These are phyloP conservation scores for Myanophis thanlyinensis DNA, from an alignment of 2,113 vertebrate species.

Conservation along the genomic window DNA sequence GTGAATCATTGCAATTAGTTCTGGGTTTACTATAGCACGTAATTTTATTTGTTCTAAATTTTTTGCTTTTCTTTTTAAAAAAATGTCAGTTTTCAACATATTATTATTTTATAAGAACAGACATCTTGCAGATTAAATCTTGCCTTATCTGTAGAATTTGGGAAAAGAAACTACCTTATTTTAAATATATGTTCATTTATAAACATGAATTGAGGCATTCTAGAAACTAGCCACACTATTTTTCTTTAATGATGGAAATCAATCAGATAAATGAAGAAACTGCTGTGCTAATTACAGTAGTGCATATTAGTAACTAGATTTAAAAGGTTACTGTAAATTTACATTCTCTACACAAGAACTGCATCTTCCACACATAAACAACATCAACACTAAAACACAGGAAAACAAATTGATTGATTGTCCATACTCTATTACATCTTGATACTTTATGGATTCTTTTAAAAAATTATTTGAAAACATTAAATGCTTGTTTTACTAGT, in stretches of 20 bases:
- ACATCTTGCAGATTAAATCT: conserved; percentile 60
- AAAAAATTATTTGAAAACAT: conserved; percentile 75
- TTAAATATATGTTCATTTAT: conserved; percentile 81
- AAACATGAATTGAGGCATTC: conserved; percentile 81
- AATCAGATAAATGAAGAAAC: conserved; percentile 86
- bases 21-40: conserved; percentile 48
- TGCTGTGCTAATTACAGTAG: conserved; percentile 97
- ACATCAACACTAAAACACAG: conserved; percentile 98
- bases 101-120: conserved; percentile 47
- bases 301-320: conserved; percentile 99
- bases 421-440: conserved; percentile 96
- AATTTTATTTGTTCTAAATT: conserved; percentile 57
- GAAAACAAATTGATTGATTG: conserved; percentile 91
- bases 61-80: conserved; percentile 49
- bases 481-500: conserved; percentile 73
- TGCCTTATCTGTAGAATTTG: conserved; percentile 55
- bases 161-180: conserved; percentile 76
- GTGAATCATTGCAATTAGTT: conserved; percentile 64
- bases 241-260: conserved; percentile 74
- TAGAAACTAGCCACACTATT: conserved; percentile 82
- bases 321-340: conserved; percentile 99
- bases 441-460: conserved; percentile 92
- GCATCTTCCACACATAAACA: conserved; percentile 98
- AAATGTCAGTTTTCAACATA: conserved; percentile 42
- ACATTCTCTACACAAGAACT: conserved; percentile 99